Percentiles rank a stretch among this genome's conserved stretches.
These are phyloP conservation scores for Rhinichthys osculus DNA, from an alignment of 2,797 vertebrate species.

Conservation along the genomic window DNA sequence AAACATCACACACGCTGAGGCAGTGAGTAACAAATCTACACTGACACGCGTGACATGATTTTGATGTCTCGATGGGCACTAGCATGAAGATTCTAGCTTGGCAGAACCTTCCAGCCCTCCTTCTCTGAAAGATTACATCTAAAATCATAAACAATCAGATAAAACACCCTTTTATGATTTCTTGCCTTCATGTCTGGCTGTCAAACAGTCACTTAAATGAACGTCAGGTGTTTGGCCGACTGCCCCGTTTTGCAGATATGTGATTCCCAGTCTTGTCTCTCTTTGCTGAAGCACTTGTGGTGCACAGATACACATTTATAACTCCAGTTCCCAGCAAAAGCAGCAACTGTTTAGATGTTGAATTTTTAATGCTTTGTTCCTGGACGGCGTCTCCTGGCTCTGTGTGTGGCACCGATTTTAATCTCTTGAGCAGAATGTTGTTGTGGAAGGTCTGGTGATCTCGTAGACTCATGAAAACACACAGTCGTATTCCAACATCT, in stretches of 20 bases:
- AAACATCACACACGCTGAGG: constrained; percentile 6
- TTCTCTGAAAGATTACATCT: background rate
- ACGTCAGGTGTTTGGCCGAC: constrained; percentile 19
- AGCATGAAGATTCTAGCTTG: constrained; percentile 1
- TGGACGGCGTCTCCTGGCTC: background rate
- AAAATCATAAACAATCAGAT: background rate
- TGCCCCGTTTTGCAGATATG: constrained; percentile 3
- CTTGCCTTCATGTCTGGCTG: constrained; percentile 10
- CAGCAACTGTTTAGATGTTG: constrained; percentile 12
- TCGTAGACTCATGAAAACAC: constrained; percentile 7
- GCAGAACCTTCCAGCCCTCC: background rate
- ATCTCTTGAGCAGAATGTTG: constrained; percentile 38
- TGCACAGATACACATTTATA: constrained; percentile 18
- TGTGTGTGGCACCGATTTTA: background rate
- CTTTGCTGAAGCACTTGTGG: constrained; percentile 6
- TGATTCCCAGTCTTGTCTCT: constrained; percentile 8
- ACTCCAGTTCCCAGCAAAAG: constrained; percentile 14
- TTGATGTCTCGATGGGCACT: constrained; percentile 17
- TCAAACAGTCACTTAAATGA: constrained; percentile 29
- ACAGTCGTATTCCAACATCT: background rate
- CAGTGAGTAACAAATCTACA: constrained; percentile 17
- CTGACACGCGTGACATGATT: constrained; percentile 8
- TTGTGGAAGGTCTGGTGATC: constrained; percentile 8
- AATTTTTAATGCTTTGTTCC: constrained; percentile 6
- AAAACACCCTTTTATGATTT: constrained; percentile 23